phyloP scores from a whole-genome alignment of 2,797 vertebrate genomes.

The Labeo calbasu region DNA sequence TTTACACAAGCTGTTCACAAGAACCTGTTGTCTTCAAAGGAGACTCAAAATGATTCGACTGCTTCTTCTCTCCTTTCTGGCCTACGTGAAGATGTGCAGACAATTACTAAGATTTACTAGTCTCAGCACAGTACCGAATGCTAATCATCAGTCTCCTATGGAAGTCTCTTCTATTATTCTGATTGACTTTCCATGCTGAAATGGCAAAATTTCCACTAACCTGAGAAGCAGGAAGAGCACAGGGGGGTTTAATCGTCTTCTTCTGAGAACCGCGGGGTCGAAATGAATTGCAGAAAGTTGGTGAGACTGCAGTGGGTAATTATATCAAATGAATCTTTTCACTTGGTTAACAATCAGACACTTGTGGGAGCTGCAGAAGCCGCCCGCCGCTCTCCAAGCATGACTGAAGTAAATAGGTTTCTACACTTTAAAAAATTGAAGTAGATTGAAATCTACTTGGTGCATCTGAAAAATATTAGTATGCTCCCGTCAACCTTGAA shows the following conservation, averaged over 20 bases:
- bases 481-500: slow-evolving; percentile 54
- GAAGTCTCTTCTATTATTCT: slow-evolving; percentile 31
- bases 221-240: slow-evolving; percentile 24
- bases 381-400: slow-evolving; percentile 43
- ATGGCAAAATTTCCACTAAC: slow-evolving; percentile 38
- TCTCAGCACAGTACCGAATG: slow-evolving; percentile 15
- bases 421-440: slow-evolving; percentile 58
- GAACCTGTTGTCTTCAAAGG: neutral
- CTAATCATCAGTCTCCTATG: slow-evolving; percentile 36
- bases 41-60: neutral
- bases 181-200: slow-evolving; percentile 28
- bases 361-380: slow-evolving; percentile 42
- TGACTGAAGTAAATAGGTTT: slow-evolving; percentile 64
- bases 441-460: slow-evolving; percentile 61
- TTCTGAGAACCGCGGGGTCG: slow-evolving; percentile 18
- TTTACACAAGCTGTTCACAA: neutral
- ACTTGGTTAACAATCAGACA: slow-evolving; percentile 59
- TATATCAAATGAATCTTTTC: slow-evolving; percentile 63
- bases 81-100: neutral
- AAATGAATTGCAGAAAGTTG: slow-evolving; percentile 44
- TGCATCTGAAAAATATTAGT: slow-evolving; percentile 59
- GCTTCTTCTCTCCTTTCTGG: neutral
- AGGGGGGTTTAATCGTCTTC: slow-evolving; percentile 26
- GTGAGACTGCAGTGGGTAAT: slow-evolving; percentile 56
- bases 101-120: slow-evolving; percentile 26